A percentile compares a stretch with the other conserved stretches of the same genome.
Evolutionary conservation across 2,113 vertebrate species (phyloP).

Genomic region (Tiliqua scincoides): DNA sequence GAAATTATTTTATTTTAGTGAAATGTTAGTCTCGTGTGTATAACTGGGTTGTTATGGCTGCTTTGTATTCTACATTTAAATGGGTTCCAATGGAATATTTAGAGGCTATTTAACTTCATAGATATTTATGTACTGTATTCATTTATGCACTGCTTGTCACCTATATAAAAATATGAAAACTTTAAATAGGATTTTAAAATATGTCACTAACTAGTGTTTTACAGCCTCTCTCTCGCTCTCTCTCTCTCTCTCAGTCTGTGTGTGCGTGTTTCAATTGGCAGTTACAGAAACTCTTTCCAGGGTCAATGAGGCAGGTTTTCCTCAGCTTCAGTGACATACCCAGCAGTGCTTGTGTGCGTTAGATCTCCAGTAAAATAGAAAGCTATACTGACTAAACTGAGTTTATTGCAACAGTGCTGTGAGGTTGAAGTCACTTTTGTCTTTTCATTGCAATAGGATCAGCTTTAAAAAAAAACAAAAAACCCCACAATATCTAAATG

Average conservation of each 20-base stretch:
- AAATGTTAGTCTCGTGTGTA: background rate
- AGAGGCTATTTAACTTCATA: background rate
- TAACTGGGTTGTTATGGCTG: background rate
- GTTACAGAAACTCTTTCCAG: background rate
- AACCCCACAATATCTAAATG: background rate
- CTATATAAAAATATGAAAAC: background rate
- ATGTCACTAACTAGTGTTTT: background rate
- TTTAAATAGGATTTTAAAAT: constrained; percentile 4
- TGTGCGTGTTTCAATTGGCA: constrained; percentile 59
- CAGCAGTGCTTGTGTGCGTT: background rate
- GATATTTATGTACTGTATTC: background rate
- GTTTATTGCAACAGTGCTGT: background rate
- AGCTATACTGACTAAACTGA: background rate
- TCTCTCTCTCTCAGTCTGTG: no score
- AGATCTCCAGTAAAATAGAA: background rate
- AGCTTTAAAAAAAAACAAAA: no score
- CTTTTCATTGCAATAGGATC: no score
- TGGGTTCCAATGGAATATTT: background rate
- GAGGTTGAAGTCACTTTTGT: no score
- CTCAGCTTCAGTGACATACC: background rate
- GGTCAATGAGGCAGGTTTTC: background rate
- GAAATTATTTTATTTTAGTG: background rate
- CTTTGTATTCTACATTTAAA: background rate
- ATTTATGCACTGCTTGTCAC: background rate
- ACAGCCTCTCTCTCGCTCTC: no score